These are phyloP conservation scores for Urocolius indicus DNA, from an alignment of 2,113 vertebrate species.

Conservation along the genomic window DNA sequence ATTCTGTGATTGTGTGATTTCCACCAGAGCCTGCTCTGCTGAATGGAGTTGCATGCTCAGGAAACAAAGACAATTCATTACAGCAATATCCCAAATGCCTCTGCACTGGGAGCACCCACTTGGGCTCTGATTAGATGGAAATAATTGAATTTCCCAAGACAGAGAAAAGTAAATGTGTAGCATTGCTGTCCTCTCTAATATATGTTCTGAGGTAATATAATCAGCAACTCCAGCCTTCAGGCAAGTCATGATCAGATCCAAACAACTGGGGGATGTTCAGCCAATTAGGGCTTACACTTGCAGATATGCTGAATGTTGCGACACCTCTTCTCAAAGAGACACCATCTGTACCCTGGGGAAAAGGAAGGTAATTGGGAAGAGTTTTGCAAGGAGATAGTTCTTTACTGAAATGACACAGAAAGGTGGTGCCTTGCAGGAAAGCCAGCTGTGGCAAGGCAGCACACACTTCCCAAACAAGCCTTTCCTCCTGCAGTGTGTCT, in stretches of 20 bases:
- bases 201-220: neutral
- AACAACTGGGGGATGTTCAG: neutral
- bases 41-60: neutral
- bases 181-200: constrained; percentile 7
- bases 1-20: neutral
- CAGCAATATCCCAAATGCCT: neutral
- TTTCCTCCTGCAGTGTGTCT: neutral
- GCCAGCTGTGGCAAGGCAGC: neutral
- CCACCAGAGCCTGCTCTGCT: neutral
- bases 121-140: constrained; percentile 25
- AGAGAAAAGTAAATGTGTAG: constrained; percentile 20
- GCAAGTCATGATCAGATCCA: neutral
- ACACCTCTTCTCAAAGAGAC: neutral
- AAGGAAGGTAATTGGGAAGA: neutral
- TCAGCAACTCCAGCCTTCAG: neutral
- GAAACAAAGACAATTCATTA: neutral
- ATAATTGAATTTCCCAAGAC: constrained; percentile 32
- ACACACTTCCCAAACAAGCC: too few species aligned
- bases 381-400: neutral
- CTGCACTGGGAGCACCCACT: neutral
- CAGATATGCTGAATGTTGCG: neutral
- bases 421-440: neutral
- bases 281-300: neutral
- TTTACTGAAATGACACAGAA: neutral
- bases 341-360: neutral